These are phyloP conservation scores for Drosophila leonis DNA, from an alignment of 2,888 invertebrate species.

Conservation along the genomic window DNA sequence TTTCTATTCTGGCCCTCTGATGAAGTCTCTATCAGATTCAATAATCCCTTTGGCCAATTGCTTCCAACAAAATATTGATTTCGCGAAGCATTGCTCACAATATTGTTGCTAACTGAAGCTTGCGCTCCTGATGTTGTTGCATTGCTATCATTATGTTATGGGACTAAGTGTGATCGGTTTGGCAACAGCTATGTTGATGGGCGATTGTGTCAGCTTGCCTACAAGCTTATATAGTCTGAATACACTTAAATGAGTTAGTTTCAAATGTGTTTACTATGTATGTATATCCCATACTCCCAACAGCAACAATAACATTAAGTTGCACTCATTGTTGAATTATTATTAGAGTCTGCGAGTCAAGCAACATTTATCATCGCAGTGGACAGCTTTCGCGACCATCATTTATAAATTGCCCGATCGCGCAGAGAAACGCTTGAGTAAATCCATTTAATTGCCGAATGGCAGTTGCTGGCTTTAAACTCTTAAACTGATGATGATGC, in stretches of 20 bases:
- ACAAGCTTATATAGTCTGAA: not conserved
- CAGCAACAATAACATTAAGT: conserved; percentile 5
- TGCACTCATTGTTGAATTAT: conserved; percentile 13
- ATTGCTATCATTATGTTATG: too few species aligned
- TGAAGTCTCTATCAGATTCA: too few species aligned
- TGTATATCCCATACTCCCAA: not conserved
- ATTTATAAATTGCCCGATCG: conserved; percentile 77
- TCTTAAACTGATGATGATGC: conserved; percentile 4
- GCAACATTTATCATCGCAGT: conserved; percentile 57
- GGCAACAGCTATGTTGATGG: too few species aligned
- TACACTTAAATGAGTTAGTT: not conserved
- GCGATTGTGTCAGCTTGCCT: too few species aligned
- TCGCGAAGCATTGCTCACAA: too few species aligned
- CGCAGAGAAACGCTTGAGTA: conserved; percentile 68
- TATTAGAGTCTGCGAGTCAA: conserved; percentile 12
- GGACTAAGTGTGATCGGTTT: too few species aligned
- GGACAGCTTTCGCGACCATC: conserved; percentile 59
- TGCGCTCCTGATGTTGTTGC: too few species aligned
- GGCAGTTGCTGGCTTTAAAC: conserved; percentile 43
- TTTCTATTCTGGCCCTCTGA: too few species aligned
- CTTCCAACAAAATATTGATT: too few species aligned
- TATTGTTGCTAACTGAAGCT: too few species aligned
- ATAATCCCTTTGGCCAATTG: too few species aligned
- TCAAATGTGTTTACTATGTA: not conserved
- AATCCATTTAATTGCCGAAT: conserved; percentile 77